Conservation (phyloP, 2,888 invertebrate genomes). For the Drosophila yooni region DNA sequence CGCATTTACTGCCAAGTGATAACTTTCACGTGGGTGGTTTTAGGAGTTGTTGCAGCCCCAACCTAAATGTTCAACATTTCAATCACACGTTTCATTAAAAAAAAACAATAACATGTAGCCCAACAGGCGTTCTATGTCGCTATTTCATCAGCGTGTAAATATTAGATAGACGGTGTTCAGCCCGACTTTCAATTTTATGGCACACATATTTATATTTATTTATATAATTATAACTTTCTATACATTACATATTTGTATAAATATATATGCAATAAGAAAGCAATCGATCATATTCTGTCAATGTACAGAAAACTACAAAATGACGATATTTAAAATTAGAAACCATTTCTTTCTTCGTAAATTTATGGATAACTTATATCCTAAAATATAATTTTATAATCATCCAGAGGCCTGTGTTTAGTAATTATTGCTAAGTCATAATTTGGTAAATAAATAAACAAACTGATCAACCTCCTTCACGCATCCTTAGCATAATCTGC, state of each 20-base stretch:
- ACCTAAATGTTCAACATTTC: conserved; percentile 16
- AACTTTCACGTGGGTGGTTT: conserved; percentile 71
- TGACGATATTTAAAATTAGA: neutral
- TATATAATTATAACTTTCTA: neutral
- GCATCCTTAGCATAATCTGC: neutral
- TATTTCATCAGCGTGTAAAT: conserved; percentile 1
- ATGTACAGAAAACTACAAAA: neutral
- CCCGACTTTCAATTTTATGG: neutral
- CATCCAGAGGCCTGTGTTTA: neutral
- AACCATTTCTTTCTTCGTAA: neutral
- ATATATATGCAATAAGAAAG: neutral
- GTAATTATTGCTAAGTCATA: neutral
- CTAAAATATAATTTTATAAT: neutral
- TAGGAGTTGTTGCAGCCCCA: conserved; percentile 54
- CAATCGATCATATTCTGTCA: neutral
- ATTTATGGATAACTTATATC: neutral
- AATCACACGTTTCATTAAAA: conserved; percentile 35
- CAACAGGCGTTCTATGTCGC: conserved; percentile 29
- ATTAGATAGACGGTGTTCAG: neutral
- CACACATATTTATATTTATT: neutral
- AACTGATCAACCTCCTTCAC: neutral
- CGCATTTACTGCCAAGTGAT: conserved; percentile 71
- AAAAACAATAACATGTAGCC: conserved; percentile 22
- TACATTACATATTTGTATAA: neutral
- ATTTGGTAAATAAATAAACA: neutral